phyloP scores from a whole-genome alignment of 2,888 invertebrate species.

The Adelphocoris suturalis region DNA sequence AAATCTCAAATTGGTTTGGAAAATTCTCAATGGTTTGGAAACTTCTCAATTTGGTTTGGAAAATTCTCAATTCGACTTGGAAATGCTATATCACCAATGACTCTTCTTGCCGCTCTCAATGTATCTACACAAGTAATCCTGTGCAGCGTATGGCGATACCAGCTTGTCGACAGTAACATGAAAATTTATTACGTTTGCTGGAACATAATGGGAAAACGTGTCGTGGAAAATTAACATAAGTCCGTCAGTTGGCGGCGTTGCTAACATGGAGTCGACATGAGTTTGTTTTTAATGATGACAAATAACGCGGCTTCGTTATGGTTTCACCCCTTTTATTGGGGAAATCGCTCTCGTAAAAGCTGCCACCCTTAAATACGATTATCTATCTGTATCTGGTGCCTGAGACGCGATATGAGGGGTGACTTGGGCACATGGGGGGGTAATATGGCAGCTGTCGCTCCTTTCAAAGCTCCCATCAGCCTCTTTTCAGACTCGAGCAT shows the following conservation, averaged over 20 bases:
- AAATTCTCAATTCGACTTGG: no score
- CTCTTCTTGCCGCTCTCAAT: no score
- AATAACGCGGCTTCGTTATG: neutral
- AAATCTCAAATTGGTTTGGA: no score
- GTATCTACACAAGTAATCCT: no score
- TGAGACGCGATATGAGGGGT: neutral
- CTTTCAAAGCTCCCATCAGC: neutral
- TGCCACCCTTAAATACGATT: neutral
- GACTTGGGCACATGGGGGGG: neutral
- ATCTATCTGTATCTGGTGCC: constrained; percentile 32
- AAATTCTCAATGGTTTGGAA: no score
- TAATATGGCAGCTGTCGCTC: constrained; percentile 30
- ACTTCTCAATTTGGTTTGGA: no score
- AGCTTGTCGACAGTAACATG: no score
- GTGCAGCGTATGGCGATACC: no score
- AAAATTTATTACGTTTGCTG: neutral
- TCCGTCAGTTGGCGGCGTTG: neutral
- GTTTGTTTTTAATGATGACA: constrained; percentile 20
- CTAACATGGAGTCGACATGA: neutral
- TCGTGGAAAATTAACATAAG: neutral
- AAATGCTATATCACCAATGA: no score
- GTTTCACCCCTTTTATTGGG: neutral
- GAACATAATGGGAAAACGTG: constrained; percentile 7
- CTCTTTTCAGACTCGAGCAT: constrained; percentile 17
- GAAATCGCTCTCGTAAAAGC: neutral